phyloP scores from a whole-genome alignment of 2,888 invertebrate genomes.

The Morinoia aosen region DNA sequence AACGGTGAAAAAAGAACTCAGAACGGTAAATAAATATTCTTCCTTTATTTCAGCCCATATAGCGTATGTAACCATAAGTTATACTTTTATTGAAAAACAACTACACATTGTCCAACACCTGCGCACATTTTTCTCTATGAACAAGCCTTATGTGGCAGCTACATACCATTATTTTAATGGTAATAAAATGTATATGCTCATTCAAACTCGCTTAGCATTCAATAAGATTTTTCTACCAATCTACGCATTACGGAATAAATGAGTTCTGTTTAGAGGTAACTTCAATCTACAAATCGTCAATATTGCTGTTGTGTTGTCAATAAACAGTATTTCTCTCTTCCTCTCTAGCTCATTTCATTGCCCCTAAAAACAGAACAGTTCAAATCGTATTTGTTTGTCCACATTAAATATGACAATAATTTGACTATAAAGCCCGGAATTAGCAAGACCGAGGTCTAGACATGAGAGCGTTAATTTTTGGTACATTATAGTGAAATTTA shows the following conservation, averaged over 20 bases:
- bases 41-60: background rate
- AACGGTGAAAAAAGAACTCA: too few species aligned
- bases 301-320: background rate
- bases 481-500: too few species aligned
- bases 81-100: background rate
- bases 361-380: background rate
- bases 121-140: background rate
- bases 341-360: background rate
- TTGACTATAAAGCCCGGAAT: background rate
- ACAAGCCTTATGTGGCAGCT: background rate
- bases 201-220: background rate
- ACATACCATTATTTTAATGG: background rate
- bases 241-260: background rate
- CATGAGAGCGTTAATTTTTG: background rate
- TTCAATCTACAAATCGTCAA: background rate
- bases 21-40: too few species aligned
- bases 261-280: background rate
- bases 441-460: background rate
- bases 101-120: background rate
- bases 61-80: background rate
- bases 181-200: background rate
- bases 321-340: slow-evolving; percentile 3
- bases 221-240: background rate
- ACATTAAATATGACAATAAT: background rate
- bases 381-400: background rate